Evolutionary conservation across 2,113 vertebrate genomes (phyloP).

Genomic region (Alosa alosa): DNA sequence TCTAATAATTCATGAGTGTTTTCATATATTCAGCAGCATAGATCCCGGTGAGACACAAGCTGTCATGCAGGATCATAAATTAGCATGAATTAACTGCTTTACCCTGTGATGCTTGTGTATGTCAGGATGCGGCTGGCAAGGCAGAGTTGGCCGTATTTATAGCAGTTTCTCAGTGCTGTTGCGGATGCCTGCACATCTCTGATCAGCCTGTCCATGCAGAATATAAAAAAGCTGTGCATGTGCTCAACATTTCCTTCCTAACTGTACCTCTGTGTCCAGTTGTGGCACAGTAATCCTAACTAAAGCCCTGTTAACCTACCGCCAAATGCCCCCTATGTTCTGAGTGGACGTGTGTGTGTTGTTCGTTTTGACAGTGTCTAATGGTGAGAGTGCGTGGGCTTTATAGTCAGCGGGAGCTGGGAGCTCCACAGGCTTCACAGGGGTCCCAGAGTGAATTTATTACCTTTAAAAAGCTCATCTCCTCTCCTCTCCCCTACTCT

Average conservation of each 20-base stretch:
- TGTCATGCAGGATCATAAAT: neutral
- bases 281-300: too few relatives aligned
- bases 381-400: neutral
- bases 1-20: slow-evolving; percentile 10
- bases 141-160: too few relatives aligned
- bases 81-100: neutral
- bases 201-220: too few relatives aligned
- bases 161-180: too few relatives aligned
- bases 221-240: too few relatives aligned
- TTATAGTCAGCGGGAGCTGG: neutral
- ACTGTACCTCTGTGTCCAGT: too few relatives aligned
- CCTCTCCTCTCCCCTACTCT: neutral
- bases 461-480: slow-evolving; percentile 31
- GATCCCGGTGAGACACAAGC: neutral
- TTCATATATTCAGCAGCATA: neutral
- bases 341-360: neutral
- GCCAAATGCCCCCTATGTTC: too few relatives aligned
- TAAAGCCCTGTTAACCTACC: too few relatives aligned
- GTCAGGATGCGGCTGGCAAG: too few relatives aligned
- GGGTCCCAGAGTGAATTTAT: slow-evolving; percentile 35
- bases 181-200: too few relatives aligned
- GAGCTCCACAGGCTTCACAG: slow-evolving; percentile 3
- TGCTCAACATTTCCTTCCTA: too few relatives aligned
- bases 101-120: neutral
- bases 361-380: neutral